These are phyloP conservation scores for Pygathrix nemaeus DNA, from an alignment of 2,113 vertebrate genomes.

Conservation along the genomic window DNA sequence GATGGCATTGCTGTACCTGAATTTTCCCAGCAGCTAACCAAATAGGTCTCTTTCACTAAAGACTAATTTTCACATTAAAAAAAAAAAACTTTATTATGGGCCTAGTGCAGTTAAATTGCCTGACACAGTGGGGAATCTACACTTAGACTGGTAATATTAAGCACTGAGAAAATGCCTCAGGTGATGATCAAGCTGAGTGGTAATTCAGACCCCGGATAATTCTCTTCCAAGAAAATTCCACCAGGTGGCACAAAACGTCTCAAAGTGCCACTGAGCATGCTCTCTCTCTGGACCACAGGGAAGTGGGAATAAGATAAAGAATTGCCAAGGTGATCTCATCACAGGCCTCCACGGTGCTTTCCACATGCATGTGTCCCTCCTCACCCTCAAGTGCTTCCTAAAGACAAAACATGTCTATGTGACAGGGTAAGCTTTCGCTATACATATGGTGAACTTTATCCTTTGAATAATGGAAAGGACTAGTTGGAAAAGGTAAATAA, in stretches of 20 bases:
- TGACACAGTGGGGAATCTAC: slow-evolving; percentile 33
- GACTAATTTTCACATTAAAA: slow-evolving; percentile 78
- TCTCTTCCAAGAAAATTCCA: slow-evolving; percentile 44
- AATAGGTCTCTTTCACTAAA: slow-evolving; percentile 74
- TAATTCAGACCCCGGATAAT: slow-evolving; percentile 42
- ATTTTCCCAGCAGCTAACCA: slow-evolving; percentile 74
- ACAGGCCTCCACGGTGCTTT: not conserved
- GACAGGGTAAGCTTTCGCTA: not conserved
- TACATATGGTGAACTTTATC: not conserved
- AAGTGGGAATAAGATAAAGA: not conserved
- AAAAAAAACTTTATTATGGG: slow-evolving; percentile 56
- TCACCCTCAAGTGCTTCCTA: not conserved
- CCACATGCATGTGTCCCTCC: accelerated
- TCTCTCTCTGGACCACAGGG: not conserved
- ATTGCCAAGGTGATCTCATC: not conserved
- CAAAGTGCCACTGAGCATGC: slow-evolving; percentile 58
- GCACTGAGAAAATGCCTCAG: slow-evolving; percentile 62
- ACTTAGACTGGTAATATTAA: slow-evolving; percentile 32
- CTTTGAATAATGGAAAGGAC: not conserved
- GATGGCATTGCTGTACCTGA: slow-evolving; percentile 57
- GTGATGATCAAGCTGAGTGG: slow-evolving; percentile 39
- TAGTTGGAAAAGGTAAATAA: not conserved
- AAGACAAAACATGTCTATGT: not conserved
- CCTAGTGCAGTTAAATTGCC: slow-evolving; percentile 69
- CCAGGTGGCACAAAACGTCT: slow-evolving; percentile 67